Conservation (phyloP, 2,113 vertebrate genomes). For the Mus pahari region DNA sequence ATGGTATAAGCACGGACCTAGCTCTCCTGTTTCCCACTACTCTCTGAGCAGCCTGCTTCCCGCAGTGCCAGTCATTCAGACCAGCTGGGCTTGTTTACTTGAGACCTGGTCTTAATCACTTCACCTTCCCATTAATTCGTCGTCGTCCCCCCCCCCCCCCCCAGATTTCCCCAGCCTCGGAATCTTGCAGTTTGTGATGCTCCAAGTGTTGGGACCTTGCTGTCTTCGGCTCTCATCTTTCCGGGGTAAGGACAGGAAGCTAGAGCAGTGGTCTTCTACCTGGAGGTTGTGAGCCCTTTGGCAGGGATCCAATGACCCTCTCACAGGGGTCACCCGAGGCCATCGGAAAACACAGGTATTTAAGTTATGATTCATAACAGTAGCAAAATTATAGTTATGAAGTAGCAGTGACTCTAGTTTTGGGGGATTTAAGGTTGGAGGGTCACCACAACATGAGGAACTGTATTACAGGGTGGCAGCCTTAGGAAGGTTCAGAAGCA, state of each 20-base stretch:
- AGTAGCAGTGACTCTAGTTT: not conserved
- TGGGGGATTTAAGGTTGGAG: not conserved
- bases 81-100: not conserved
- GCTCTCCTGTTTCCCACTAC: not conserved
- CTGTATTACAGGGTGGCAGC: not conserved
- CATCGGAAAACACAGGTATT: not conserved
- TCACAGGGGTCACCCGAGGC: not conserved
- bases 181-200: accelerated
- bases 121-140: too few relatives aligned
- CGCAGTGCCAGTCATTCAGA: not conserved
- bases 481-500: not conserved
- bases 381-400: not conserved
- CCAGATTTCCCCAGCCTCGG: too few relatives aligned
- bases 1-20: not conserved
- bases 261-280: not conserved
- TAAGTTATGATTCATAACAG: not conserved
- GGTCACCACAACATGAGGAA: not conserved
- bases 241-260: not conserved
- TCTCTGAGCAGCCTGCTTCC: not conserved
- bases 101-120: not conserved
- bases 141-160: too few relatives aligned
- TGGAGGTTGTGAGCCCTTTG: not conserved
- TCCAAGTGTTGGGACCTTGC: not conserved
- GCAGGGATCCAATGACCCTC: not conserved
- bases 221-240: not conserved